These are phyloP conservation scores for Drosophila kepulauana DNA, from an alignment of 1,140 invertebrate species.

Conservation along the genomic window DNA sequence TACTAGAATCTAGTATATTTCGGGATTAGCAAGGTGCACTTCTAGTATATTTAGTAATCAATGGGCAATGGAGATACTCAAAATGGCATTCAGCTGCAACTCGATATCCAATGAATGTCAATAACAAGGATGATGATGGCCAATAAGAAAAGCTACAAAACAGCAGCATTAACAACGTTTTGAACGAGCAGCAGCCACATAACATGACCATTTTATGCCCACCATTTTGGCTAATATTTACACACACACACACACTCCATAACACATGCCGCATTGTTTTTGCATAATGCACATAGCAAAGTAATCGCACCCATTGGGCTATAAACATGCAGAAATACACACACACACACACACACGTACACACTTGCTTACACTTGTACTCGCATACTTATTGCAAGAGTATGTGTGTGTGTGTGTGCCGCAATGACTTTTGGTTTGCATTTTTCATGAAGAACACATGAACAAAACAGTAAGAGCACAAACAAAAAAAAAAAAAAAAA, in stretches of 20 bases:
- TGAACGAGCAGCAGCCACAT: conserved; percentile 6
- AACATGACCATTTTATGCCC: conserved; percentile 27
- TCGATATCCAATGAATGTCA: background rate
- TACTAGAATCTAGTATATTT: too few relatives aligned
- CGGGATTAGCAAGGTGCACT: too few relatives aligned
- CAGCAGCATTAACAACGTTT: background rate
- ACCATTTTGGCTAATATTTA: conserved; percentile 48
- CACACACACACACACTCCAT: conserved; percentile 5
- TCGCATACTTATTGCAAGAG: conserved; percentile 10
- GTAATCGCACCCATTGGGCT: conserved; percentile 52
- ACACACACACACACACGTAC: background rate
- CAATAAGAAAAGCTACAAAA: background rate
- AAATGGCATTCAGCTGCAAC: background rate
- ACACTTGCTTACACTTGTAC: background rate
- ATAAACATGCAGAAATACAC: conserved; percentile 28
- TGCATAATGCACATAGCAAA: conserved; percentile 51
- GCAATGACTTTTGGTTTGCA: conserved; percentile 50
- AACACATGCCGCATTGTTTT: conserved; percentile 33
- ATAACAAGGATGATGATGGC: background rate
- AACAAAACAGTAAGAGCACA: conserved; percentile 8
- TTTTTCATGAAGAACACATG: conserved; percentile 45
- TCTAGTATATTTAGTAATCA: background rate
- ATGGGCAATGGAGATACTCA: background rate
- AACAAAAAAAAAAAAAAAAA: conserved; percentile 1
- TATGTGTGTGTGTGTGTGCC: conserved; percentile 8